phyloP scores from a whole-genome alignment of 2,113 vertebrate species.

The Buteo buteo region DNA sequence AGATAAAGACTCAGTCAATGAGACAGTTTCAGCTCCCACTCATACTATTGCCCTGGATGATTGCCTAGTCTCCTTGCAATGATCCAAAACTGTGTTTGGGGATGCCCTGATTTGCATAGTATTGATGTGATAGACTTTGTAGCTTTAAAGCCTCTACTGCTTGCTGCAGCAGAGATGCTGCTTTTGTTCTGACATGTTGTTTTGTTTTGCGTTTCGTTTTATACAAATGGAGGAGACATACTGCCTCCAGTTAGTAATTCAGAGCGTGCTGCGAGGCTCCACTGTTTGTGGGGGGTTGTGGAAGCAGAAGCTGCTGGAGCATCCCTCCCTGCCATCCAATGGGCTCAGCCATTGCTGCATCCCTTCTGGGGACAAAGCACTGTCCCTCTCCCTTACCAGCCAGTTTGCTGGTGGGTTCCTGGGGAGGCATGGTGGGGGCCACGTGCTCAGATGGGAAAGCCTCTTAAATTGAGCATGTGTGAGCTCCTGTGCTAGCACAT shows the following conservation, averaged over 20 bases:
- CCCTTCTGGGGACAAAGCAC: background rate
- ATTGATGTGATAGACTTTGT: background rate
- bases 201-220: background rate
- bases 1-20: conserved; percentile 1
- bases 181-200: background rate
- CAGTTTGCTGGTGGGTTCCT: background rate
- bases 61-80: conserved; percentile 38
- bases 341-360: background rate
- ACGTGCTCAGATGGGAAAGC: rapidly evolving
- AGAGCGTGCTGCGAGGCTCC: rapidly evolving
- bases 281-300: background rate
- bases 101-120: conserved; percentile 28
- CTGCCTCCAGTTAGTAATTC: background rate
- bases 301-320: background rate
- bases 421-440: too few relatives aligned
- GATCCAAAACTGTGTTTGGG: conserved; percentile 25
- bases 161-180: background rate
- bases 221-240: background rate
- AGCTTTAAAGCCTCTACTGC: background rate
- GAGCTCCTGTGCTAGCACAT: rapidly evolving
- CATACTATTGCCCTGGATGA: conserved; percentile 44
- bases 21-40: conserved; percentile 38
- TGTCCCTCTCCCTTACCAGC: background rate
- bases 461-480: background rate
- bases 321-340: background rate